A percentile compares a stretch with the other conserved stretches of the same genome.
Conservation (phyloP, 53 echinoderm and acorn worm genomes). For the Astropecten irregularis region DNA sequence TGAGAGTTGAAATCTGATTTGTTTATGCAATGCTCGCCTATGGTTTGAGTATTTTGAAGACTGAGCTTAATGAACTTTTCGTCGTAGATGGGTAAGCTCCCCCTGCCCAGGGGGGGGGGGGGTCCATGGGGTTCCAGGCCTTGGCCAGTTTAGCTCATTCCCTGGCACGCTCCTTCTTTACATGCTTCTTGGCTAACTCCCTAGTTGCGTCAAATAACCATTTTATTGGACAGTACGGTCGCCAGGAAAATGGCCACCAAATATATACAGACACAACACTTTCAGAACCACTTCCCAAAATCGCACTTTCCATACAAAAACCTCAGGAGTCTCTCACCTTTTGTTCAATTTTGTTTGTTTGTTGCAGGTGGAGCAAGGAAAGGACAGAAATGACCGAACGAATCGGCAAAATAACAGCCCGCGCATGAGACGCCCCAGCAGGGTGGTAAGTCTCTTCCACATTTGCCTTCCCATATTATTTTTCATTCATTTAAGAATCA, state of each 20-base stretch:
- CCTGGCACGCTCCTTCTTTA: slow-evolving; percentile 88
- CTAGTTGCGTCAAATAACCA: too few species aligned
- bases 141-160: slow-evolving; percentile 98
- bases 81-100: slow-evolving; percentile 79
- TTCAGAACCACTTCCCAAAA: too few species aligned
- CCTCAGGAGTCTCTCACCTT: too few species aligned
- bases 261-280: too few species aligned
- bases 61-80: slow-evolving; percentile 88
- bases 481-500: too few species aligned
- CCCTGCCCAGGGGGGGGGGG: slow-evolving; percentile 93
- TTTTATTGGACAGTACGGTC: too few species aligned
- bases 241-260: too few species aligned
- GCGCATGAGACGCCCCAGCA: slow-evolving; percentile 81
- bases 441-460: slow-evolving; percentile 85
- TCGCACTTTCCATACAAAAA: too few species aligned
- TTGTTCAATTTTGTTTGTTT: not conserved
- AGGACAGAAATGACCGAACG: slow-evolving; percentile 60
- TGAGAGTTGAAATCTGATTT: too few species aligned
- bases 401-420: slow-evolving; percentile 70
- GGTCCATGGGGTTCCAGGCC: slow-evolving; percentile 96
- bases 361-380: slow-evolving; percentile 71
- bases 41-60: slow-evolving; percentile 86
- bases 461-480: too few species aligned
- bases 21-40: slow-evolving; percentile 65
- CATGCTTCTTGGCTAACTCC: slow-evolving; percentile 99